These are phyloP conservation scores for Fissipunctia ypsillon DNA, from an alignment of 2,888 invertebrate species.

Conservation along the genomic window DNA sequence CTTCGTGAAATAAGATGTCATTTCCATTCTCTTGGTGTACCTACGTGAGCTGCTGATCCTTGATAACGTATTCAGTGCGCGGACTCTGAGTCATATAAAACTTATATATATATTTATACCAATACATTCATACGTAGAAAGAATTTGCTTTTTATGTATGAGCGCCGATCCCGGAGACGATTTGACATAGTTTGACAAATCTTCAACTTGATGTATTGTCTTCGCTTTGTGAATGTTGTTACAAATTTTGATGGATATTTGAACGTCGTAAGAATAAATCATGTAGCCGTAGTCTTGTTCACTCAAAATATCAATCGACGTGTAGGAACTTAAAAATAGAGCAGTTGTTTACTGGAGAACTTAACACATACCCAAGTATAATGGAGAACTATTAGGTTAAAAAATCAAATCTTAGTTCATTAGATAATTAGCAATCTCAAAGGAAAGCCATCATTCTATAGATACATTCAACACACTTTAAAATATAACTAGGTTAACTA, in stretches of 20 bases:
- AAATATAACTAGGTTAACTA: too few species aligned
- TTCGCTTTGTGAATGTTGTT: conserved; percentile 27
- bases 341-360: not conserved
- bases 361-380: not conserved
- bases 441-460: not conserved
- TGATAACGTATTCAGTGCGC: conserved; percentile 59
- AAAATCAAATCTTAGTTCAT: not conserved
- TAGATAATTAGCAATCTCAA: not conserved
- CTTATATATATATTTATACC: conserved; percentile 60
- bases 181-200: conserved; percentile 55
- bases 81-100: conserved; percentile 55
- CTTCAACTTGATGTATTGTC: conserved; percentile 55
- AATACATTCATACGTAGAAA: conserved; percentile 54
- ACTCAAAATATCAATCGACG: not conserved
- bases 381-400: not conserved
- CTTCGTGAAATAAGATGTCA: conserved; percentile 57
- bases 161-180: conserved; percentile 43
- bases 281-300: not conserved
- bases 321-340: not conserved
- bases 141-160: conserved; percentile 62
- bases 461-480: not conserved
- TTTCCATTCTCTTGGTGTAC: conserved; percentile 57
- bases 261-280: conserved; percentile 29
- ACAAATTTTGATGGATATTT: conserved; percentile 29
- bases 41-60: conserved; percentile 57